phyloP scores from a whole-genome alignment of 2,113 vertebrate genomes.

The Tragelaphus scriptus region DNA sequence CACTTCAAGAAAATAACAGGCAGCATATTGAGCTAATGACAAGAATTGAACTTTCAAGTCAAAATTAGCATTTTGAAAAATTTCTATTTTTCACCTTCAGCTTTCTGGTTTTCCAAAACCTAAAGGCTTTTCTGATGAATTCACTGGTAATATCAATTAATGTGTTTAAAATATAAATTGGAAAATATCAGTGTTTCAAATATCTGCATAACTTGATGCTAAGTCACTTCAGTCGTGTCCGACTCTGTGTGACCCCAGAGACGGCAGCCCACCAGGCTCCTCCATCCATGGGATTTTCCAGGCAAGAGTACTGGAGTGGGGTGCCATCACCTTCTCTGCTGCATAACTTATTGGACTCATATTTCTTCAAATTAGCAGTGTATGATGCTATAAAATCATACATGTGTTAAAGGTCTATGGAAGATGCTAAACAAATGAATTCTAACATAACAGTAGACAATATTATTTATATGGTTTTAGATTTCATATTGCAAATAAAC shows the following conservation, averaged over 20 bases:
- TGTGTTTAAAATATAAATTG: neutral
- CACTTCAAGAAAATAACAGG: conserved; percentile 9
- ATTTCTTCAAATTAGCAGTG: neutral
- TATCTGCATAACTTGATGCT: neutral
- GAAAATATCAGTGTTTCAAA: neutral
- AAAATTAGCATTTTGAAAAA: conserved; percentile 8
- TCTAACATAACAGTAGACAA: neutral
- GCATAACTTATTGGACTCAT: neutral
- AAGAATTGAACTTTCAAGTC: neutral
- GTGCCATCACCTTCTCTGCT: rapidly evolving
- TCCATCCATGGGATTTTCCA: no score
- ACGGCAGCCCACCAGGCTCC: no score
- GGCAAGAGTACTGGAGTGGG: no score
- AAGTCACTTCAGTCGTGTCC: no score
- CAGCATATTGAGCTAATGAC: conserved; percentile 24
- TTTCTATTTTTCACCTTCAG: neutral
- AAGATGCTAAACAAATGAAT: neutral
- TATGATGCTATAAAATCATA: neutral
- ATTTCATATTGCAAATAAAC: neutral
- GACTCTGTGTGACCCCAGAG: no score
- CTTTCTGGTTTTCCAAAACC: neutral
- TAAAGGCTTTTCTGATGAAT: neutral
- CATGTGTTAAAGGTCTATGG: neutral
- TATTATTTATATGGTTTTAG: neutral
- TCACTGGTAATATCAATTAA: neutral